A percentile compares a stretch with the other conserved stretches of the same genome.
Evolutionary conservation across 2,113 vertebrate species (phyloP).

Genomic region (Macaca mulatta): DNA sequence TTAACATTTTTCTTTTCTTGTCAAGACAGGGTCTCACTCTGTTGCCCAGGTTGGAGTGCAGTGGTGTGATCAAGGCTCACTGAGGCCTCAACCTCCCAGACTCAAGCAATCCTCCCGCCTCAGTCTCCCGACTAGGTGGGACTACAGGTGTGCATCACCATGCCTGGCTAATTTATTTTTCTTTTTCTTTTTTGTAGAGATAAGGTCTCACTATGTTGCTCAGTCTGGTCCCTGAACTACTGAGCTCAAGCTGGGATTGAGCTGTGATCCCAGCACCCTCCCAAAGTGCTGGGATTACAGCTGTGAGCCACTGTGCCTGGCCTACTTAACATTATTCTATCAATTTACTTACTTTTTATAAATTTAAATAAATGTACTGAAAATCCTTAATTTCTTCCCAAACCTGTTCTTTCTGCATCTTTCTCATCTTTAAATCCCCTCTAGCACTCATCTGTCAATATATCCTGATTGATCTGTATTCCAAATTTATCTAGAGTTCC

Average conservation of each 20-base stretch:
- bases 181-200: no score
- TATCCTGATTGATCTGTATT: background rate
- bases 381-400: background rate
- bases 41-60: no score
- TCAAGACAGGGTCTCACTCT: no score
- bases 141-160: no score
- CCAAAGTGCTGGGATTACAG: background rate
- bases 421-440: background rate
- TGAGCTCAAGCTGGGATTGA: background rate
- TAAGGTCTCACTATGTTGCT: background rate
- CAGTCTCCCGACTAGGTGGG: no score
- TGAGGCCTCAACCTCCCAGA: no score
- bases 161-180: no score
- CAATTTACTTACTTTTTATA: background rate
- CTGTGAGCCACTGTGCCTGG: background rate
- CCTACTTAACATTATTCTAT: background rate
- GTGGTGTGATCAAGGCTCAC: no score
- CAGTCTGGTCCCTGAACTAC: background rate
- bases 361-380: conserved; percentile 4
- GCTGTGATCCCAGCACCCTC: no score
- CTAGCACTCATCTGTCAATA: background rate
- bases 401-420: background rate
- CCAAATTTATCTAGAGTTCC: background rate
- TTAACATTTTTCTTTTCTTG: background rate
- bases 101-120: no score